Evolutionary conservation across 2,797 vertebrate genomes (phyloP), one percentile per base, ranked within the genome.

Genomic region (Varecia variegata): DNA sequence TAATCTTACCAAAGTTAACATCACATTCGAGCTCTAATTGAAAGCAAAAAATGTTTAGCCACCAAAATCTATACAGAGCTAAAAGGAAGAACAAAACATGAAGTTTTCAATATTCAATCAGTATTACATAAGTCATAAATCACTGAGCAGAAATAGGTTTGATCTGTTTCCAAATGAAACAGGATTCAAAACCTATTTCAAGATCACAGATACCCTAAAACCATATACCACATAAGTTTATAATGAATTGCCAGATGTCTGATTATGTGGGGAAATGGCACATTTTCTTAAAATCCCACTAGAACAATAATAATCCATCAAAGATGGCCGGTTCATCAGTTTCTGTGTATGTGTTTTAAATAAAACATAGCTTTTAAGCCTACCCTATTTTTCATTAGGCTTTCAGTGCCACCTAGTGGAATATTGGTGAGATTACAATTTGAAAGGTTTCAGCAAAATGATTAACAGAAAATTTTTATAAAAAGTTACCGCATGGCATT

Each of bases 331-430:
- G 68, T 56, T 93, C 13, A 80, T 96, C 82, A 43, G 76, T 87
- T 91, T 89, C n/a, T 76, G 32, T 73, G 74, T 96, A 56, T 93
- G 94, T 91, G 47, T 81, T 88, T 95, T 83, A 98, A 94, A 95
- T 79, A 85, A 93, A 95, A 94, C 81, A 80, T 15, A 95, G 71
- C 40, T 79, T 94, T 86, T 83, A 58, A 76, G 35, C 6, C 32
- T 10, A 23, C 0, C 17, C 58, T 21, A 15, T 56, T 89, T 96
- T 94, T 80, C 84, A 43, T 52, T 38, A 60, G 83, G 56, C 81
- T 95, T 83, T 84, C 60, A 88, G 65, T 95, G 95, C 97, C 97
- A 97, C 92, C 97, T 98, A 95, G 96, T 97, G 97, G 96, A 96
- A 50, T 3, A n/a, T 0, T 60, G 15, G 23, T 43, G 6, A 70